These are phyloP conservation scores for Macrotus californicus DNA, from an alignment of 2,113 vertebrate species.

Conservation along the genomic window DNA sequence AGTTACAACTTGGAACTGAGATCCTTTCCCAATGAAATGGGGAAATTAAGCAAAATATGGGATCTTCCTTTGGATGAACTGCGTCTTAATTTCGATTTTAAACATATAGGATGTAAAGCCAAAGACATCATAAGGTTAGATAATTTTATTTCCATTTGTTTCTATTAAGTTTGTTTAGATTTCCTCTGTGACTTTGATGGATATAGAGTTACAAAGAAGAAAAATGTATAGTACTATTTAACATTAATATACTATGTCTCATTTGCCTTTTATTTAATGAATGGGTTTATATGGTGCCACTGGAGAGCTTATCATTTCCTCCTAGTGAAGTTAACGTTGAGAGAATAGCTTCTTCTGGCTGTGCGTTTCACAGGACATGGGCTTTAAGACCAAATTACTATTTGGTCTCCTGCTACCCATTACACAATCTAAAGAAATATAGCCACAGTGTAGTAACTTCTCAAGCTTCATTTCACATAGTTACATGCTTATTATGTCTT, in stretches of 20 bases:
- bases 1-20: slow-evolving; percentile 88
- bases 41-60: slow-evolving; percentile 91
- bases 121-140: slow-evolving; percentile 95
- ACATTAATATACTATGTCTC: neutral
- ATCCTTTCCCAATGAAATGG: slow-evolving; percentile 97
- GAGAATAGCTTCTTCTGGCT: neutral
- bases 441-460: neutral
- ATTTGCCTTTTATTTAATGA: neutral
- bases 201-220: neutral
- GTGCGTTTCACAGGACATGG: neutral
- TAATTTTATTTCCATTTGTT: neutral
- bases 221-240: neutral
- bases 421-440: neutral
- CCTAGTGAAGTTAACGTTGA: neutral
- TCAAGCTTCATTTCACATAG: neutral
- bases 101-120: slow-evolving; percentile 93
- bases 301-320: rapidly evolving
- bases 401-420: neutral
- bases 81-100: slow-evolving; percentile 92
- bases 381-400: neutral
- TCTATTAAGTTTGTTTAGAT: neutral
- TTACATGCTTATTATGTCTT: neutral
- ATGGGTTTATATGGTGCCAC: neutral
- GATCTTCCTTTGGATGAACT: slow-evolving; percentile 95
- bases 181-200: neutral